Evolutionary conservation across 37 sponge, comb jelly and placozoan genomes (phyloP).

Genomic region (Beroe forskalii): DNA sequence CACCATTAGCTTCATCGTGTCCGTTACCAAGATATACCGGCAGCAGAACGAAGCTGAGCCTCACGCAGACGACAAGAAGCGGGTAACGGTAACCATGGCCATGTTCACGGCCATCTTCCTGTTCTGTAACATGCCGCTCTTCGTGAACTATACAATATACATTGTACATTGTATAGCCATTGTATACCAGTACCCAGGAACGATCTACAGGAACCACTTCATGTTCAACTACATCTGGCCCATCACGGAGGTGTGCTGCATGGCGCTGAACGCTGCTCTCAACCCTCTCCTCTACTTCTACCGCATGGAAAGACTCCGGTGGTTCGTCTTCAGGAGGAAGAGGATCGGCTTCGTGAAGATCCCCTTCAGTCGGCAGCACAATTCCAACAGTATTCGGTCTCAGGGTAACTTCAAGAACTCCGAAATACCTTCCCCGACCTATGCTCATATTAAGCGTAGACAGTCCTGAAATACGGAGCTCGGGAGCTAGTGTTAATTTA

Average conservation of each 20-base stretch:
- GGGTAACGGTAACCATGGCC: slow-evolving; percentile 3
- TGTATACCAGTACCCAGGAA: not conserved
- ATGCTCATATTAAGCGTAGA: too few relatives aligned
- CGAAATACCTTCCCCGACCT: too few relatives aligned
- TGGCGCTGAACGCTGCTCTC: slow-evolving; percentile 23
- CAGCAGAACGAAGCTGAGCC: not conserved
- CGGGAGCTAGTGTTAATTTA: too few relatives aligned
- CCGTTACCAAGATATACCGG: not conserved
- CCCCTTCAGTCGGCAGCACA: too few relatives aligned
- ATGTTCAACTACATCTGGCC: slow-evolving; percentile 30
- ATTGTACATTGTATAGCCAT: not conserved
- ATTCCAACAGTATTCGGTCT: too few relatives aligned
- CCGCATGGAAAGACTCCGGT: slow-evolving; percentile 1
- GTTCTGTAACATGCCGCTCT: slow-evolving; percentile 13
- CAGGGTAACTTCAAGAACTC: too few relatives aligned
- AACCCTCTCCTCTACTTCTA: slow-evolving; percentile 10
- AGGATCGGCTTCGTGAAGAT: too few relatives aligned
- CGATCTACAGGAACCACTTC: not conserved
- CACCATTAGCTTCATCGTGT: not conserved
- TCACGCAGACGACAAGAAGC: not conserved
- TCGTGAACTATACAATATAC: not conserved
- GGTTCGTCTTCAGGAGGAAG: too few relatives aligned
- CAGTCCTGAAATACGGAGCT: too few relatives aligned
- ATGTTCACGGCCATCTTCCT: slow-evolving; percentile 7
- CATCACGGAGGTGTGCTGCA: not conserved